Percentiles rank a stretch among this genome's conserved stretches.
These are phyloP conservation scores for Xanthia togata DNA, from an alignment of 2,888 invertebrate genomes.

Conservation along the genomic window DNA sequence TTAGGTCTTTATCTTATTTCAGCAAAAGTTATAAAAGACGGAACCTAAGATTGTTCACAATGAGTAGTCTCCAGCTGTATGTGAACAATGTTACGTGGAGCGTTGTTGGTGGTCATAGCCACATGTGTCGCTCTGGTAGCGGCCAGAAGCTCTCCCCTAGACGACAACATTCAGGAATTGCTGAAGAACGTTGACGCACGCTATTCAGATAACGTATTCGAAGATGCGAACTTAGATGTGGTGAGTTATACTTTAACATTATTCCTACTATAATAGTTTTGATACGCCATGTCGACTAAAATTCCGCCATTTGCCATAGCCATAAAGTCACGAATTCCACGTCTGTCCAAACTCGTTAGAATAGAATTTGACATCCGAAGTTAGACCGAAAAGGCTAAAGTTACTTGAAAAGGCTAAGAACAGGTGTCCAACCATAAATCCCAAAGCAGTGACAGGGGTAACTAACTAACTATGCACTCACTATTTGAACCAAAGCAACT, in stretches of 20 bases:
- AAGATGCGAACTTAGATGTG: constrained; percentile 83
- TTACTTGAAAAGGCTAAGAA: too few species aligned
- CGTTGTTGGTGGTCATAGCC: constrained; percentile 55
- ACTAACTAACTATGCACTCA: not conserved
- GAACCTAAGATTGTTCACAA: not conserved
- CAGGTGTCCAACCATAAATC: not conserved
- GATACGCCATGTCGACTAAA: not conserved
- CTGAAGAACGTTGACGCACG: constrained; percentile 63
- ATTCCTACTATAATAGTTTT: not conserved
- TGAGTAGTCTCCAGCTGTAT: constrained; percentile 16
- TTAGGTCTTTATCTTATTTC: constrained; percentile 45
- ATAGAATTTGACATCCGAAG: not conserved
- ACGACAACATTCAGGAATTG: constrained; percentile 71
- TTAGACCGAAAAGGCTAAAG: not conserved
- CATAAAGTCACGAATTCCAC: not conserved
- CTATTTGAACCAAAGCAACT: not conserved
- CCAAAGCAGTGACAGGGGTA: not conserved
- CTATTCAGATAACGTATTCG: constrained; percentile 78
- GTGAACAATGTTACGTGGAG: constrained; percentile 61
- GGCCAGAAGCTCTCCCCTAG: constrained; percentile 72
- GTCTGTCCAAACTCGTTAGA: not conserved
- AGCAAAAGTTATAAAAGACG: constrained; percentile 68
- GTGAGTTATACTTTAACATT: constrained; percentile 73
- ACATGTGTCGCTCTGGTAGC: constrained; percentile 61
- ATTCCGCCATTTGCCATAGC: not conserved